Base-by-base conservation (phyloP, 2,113 vertebrate species). In the Tachysurus fulvidraco region DNA sequence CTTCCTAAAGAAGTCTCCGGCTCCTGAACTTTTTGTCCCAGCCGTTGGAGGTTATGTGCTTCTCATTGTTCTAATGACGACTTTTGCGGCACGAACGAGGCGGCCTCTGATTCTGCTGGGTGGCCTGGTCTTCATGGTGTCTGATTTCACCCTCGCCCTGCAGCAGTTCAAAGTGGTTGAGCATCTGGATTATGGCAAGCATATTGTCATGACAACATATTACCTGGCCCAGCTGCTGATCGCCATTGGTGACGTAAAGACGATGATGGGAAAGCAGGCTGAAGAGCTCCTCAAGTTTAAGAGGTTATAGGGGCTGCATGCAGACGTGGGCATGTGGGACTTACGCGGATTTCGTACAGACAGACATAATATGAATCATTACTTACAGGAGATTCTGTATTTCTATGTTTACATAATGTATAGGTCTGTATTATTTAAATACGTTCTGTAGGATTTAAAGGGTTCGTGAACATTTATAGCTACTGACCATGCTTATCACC, bases 161-260 rank as follows among this genome's bases (percentile, higher is more conserved):
- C 91, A 96, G 36, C 67, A 88, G 21, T 98, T 97, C 50, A 93
- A 92, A 16, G 90, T 85, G 11, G 57, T 88, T 0, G 19, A 94
- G n/a, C 86, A 90, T 1, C 50, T 90, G 0, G 62, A 91, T 60
- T 55, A 94, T 0, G 88, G 93, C 0, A 88, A 83, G 5, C 4
- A 80, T 5, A 1, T 95, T 46, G 89, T 95, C 88, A 97, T 97
- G 96, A 85, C 81, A 30, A 96, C 96, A 0, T 97, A 97, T 88
- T 98, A 97, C 54, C 64, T 94, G 0, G 96, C 95, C 0, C 97
- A 97, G 93, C 25, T 94, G 23, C 91, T 97, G 11, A 95, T 98
- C 0, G 87, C 95, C 0, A 83, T 95, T 30, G 94, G 95, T 1
- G 95, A 95, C 21, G 36, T 95, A 17, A 92, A 84, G 19, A 91